Conservation (phyloP, 2,888 invertebrate species). For the Charanyca ferruginea region DNA sequence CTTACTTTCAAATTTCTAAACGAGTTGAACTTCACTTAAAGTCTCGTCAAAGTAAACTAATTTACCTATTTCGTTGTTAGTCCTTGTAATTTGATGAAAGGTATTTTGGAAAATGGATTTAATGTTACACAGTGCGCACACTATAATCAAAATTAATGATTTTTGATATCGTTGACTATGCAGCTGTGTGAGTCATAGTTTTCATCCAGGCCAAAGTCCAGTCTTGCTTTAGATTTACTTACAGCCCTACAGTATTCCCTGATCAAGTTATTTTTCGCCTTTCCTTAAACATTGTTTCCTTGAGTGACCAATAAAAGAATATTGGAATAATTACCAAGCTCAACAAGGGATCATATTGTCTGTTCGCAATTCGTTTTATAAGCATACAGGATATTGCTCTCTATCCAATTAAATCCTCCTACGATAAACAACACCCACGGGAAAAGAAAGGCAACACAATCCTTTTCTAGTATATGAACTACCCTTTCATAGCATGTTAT, state of each 20-base stretch:
- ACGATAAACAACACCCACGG: slow-evolving; percentile 26
- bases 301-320: neutral
- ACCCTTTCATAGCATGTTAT: neutral
- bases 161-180: neutral
- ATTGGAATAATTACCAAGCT: neutral
- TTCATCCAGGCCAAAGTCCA: no score
- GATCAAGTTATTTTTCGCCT: neutral
- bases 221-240: neutral
- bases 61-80: slow-evolving; percentile 45
- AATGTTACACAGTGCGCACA: neutral
- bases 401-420: slow-evolving; percentile 3
- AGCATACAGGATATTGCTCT: neutral
- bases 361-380: slow-evolving; percentile 3
- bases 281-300: neutral
- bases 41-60: slow-evolving; percentile 44
- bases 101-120: neutral
- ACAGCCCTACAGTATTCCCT: neutral
- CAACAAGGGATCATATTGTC: neutral
- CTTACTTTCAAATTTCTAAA: slow-evolving; percentile 49
- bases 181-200: no score
- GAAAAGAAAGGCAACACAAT: slow-evolving; percentile 20
- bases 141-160: neutral
- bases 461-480: neutral
- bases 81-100: slow-evolving; percentile 13
- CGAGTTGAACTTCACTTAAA: slow-evolving; percentile 45